Evolutionary conservation across 2,113 vertebrate genomes (phyloP).

Genomic region (Crotalus tigris): DNA sequence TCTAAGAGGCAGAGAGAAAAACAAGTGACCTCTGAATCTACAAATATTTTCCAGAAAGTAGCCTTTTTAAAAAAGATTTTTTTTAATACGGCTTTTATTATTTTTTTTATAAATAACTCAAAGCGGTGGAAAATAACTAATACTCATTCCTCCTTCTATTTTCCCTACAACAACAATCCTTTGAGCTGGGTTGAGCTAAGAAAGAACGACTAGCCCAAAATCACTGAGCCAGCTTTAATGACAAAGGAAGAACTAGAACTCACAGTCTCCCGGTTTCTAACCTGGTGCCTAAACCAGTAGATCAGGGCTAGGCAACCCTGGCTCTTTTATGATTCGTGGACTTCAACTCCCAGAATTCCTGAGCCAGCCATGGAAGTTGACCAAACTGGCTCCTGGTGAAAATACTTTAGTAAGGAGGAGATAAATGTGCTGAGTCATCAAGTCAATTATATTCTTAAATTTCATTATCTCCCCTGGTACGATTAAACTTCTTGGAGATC

Average conservation of each 20-base stretch:
- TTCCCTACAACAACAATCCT: neutral
- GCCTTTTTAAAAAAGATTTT: neutral
- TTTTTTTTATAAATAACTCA: neutral
- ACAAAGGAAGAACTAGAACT: neutral
- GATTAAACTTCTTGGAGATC: constrained; percentile 4
- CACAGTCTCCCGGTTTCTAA: neutral
- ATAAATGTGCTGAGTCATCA: neutral
- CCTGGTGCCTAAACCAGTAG: neutral
- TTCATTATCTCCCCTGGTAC: constrained; percentile 5
- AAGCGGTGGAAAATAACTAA: neutral
- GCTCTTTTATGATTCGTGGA: too few relatives aligned
- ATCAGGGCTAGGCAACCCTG: too few relatives aligned
- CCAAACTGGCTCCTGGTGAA: neutral
- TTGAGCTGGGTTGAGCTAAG: neutral
- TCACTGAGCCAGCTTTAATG: neutral
- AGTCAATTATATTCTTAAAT: neutral
- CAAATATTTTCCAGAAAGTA: neutral
- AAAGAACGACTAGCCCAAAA: neutral
- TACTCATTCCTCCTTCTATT: neutral
- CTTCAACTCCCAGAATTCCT: too few relatives aligned
- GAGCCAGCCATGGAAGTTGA: neutral
- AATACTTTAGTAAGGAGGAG: neutral
- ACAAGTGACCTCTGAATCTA: neutral
- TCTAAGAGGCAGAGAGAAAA: neutral
- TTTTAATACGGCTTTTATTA: neutral